These are phyloP conservation scores for Invenusta paracnida DNA, from an alignment of 2,888 invertebrate genomes.

Conservation along the genomic window DNA sequence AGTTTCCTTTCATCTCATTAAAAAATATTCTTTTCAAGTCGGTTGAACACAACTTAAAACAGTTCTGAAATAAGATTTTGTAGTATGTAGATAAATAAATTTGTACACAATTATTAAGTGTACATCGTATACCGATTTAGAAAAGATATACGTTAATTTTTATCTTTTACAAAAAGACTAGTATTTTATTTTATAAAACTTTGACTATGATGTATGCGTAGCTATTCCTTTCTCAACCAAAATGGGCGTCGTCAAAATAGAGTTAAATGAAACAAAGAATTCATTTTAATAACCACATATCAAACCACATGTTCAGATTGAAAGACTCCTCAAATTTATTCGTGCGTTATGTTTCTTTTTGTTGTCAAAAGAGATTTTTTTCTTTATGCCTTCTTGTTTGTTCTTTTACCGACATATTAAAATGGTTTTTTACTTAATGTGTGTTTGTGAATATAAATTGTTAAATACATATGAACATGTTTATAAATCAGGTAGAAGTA, in stretches of 20 bases:
- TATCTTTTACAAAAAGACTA: too few relatives aligned
- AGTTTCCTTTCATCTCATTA: constrained; percentile 2
- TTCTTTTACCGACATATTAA: not conserved
- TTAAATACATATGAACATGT: not conserved
- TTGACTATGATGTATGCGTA: not conserved
- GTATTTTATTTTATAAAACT: not conserved
- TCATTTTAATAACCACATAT: constrained; percentile 12
- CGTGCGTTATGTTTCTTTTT: not conserved
- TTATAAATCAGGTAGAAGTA: too few relatives aligned
- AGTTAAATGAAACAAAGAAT: not conserved
- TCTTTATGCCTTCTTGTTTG: not conserved
- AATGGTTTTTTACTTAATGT: not conserved
- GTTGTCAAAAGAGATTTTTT: constrained; percentile 11
- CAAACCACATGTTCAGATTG: too few relatives aligned
- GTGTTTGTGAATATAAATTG: not conserved
- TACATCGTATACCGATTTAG: too few relatives aligned
- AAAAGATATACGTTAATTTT: too few relatives aligned
- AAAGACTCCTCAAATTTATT: constrained; percentile 5
- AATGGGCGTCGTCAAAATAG: constrained; percentile 2
- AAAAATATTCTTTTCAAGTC: constrained; percentile 20
- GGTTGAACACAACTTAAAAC: not conserved
- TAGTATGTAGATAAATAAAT: not conserved
- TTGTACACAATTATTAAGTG: too few relatives aligned
- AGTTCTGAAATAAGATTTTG: not conserved
- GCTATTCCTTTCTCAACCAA: not conserved